Evolutionary conservation across 2,113 vertebrate species (phyloP).

Genomic region (Chaetops frenatus): DNA sequence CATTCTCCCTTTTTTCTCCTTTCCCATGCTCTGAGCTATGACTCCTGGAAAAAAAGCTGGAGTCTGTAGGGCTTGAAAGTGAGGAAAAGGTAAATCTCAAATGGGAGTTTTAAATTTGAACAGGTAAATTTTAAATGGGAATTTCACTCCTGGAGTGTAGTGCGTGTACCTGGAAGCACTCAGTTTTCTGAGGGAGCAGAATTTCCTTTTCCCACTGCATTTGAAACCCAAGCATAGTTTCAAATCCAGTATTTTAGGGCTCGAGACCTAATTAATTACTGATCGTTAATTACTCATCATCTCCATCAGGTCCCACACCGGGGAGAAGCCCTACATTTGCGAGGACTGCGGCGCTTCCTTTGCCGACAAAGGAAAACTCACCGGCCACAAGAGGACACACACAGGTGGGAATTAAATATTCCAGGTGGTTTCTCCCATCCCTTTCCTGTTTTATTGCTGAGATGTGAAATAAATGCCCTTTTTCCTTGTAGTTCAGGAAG

Average conservation of each 20-base stretch:
- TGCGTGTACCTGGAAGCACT: fast-evolving
- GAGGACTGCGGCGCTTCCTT: constrained; percentile 68
- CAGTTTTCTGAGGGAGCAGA: not conserved
- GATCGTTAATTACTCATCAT: not conserved
- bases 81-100: not conserved
- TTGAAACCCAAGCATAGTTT: not conserved
- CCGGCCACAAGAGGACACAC: constrained; percentile 63
- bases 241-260: not conserved
- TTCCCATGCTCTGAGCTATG: not conserved
- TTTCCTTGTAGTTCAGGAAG: not conserved
- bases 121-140: not conserved
- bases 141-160: not conserved
- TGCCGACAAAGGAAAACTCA: constrained; percentile 62
- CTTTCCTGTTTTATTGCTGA: not conserved
- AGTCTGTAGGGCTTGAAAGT: not conserved
- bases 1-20: not conserved
- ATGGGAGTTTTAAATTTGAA: not conserved
- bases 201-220: not conserved
- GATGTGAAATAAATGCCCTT: not conserved
- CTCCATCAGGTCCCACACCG: constrained; percentile 60
- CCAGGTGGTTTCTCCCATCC: not conserved
- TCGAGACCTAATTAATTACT: not conserved
- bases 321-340: constrained; percentile 68
- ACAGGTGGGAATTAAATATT: constrained; percentile 47
- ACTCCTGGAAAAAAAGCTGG: not conserved